Conservation (phyloP, 2,113 vertebrate species). For the Felis chaus region DNA sequence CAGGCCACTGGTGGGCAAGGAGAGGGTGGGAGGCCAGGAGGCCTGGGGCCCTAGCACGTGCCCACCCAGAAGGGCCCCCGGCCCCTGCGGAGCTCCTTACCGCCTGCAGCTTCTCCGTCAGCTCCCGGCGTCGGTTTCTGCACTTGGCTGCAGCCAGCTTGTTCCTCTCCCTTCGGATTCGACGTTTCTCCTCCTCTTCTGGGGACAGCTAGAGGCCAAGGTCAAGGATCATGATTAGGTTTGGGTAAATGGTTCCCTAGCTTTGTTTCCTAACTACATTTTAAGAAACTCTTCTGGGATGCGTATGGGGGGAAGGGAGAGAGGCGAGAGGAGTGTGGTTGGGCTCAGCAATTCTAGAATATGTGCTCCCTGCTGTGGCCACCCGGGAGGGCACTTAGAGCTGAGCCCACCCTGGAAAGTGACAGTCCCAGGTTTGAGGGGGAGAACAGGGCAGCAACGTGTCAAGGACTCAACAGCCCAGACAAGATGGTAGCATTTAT, state of each 20-base stretch:
- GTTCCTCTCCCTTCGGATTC: constrained; percentile 98
- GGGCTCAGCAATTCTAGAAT: neutral
- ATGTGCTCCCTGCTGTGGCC: neutral
- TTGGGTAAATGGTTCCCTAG: neutral
- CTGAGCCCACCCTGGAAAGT: neutral
- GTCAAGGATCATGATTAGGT: neutral
- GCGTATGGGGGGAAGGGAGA: neutral
- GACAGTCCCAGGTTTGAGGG: neutral
- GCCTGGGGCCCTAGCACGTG: neutral
- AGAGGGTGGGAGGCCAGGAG: neutral
- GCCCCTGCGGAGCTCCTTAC: constrained; percentile 85
- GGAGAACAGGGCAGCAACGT: neutral
- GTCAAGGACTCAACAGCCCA: neutral
- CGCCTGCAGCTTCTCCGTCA: constrained; percentile 98
- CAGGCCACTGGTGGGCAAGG: neutral
- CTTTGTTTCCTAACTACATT: neutral
- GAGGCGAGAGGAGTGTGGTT: neutral
- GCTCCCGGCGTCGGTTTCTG: constrained; percentile 96
- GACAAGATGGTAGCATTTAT: neutral
- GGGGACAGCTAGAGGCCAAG: constrained; percentile 91
- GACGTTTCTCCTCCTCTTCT: constrained; percentile 98
- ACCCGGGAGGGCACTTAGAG: neutral
- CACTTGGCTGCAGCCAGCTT: constrained; percentile 99
- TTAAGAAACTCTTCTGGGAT: constrained; percentile 43
- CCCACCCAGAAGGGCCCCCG: neutral